Evolutionary conservation across 2,113 vertebrate genomes (phyloP).

Genomic region (Excalfactoria chinensis): DNA sequence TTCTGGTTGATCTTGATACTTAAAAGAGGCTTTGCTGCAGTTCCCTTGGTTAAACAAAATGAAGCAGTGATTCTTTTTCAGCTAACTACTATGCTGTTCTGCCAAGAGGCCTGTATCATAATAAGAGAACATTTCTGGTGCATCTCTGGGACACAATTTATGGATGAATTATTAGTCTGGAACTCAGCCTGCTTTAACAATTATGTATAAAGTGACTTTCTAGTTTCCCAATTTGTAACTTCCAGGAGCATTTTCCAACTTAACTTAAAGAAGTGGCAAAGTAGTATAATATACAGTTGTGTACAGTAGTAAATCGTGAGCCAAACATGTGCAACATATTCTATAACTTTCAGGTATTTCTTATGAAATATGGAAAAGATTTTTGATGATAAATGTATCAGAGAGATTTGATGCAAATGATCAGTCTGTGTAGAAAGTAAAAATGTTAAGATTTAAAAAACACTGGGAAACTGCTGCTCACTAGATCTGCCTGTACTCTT

Average conservation of each 20-base stretch:
- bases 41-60: not conserved
- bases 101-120: not conserved
- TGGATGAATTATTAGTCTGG: not conserved
- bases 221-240: not conserved
- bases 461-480: not conserved
- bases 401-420: not conserved
- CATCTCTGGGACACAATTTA: not conserved
- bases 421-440: not conserved
- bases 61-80: not conserved
- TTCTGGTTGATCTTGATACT: not conserved
- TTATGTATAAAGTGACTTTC: not conserved
- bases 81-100: not conserved
- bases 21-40: conserved; percentile 1
- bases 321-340: not conserved
- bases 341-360: not conserved
- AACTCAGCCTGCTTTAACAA: not conserved
- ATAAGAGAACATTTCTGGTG: not conserved
- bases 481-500: not conserved
- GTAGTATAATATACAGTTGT: not conserved
- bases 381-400: not conserved
- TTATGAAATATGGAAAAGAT: not conserved
- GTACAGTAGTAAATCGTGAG: not conserved
- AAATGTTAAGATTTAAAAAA: not conserved
- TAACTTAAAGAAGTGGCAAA: not conserved
- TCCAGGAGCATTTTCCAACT: not conserved